Evolutionary conservation across 30 jellyfish, hydroid and myxozoan species (phyloP), one percentile per base, ranked within the genome.

Genomic region (Cassiopea andromeda): DNA sequence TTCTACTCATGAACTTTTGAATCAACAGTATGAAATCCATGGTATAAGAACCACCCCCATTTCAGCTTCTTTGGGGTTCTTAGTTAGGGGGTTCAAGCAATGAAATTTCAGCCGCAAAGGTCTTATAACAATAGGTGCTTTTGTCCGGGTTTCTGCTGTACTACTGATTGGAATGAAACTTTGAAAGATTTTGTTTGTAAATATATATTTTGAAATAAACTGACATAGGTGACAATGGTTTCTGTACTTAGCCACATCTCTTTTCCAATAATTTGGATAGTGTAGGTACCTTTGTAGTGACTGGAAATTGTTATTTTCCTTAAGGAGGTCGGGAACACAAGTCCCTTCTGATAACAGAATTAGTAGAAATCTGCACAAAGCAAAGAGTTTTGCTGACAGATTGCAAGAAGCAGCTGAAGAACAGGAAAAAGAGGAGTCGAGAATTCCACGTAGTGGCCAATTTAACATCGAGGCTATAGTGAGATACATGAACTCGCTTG

Each of bases 391-490:
- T 59, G 75, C 90, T 2, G 91, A 69, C 72, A 60, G 82, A 14
- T 43, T 69, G 4, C 87, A 74, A 49, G 95, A 71, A 46, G 90
- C 81, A 9, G 72, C 81, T 9, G 91, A 88, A 15, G 88, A 59
- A 46, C 81, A 79, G 46, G 80, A 88, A 47, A 72, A 50, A 68
- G 80, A 77, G 1, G 85, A 73, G 2, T 75, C 58, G 1, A 67
- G 70, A 54, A 19, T 69, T 57, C 82, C 78, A 38, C 80, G 44
- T 5, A 81, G 47, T 45, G 70, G 50, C 17, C 50, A 67, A 15
- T 81, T 69, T 44, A 70, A 68, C 44, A 70, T 93, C 10, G 93
- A 76, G n/a, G 93, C 89, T 2, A 50, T 93, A 59, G 84, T 89
- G 1, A 73, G 73, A n/a, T 77, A 93, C 72, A 66, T 93, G 78